phyloP scores from a whole-genome alignment of 2,888 invertebrate species.

The Mayetiola destructor region DNA sequence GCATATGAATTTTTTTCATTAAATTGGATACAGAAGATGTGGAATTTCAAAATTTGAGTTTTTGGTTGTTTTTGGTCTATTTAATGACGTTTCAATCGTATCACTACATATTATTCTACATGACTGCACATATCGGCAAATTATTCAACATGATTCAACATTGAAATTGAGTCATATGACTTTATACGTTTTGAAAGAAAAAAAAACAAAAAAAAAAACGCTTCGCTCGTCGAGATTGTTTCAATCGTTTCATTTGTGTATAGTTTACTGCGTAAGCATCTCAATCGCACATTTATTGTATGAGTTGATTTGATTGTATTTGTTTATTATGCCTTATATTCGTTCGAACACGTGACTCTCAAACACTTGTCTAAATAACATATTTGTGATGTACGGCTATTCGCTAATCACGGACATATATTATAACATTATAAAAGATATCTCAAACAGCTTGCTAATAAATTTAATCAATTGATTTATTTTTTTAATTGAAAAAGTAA shows the following conservation, averaged over 20 bases:
- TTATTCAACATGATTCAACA: background rate
- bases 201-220: no score
- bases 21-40: background rate
- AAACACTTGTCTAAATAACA: background rate
- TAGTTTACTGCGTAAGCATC: background rate
- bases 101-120: background rate
- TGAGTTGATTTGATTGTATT: background rate
- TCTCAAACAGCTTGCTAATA: no score
- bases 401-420: background rate
- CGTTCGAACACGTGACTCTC: conserved; percentile 8
- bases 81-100: background rate
- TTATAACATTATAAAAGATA: background rate
- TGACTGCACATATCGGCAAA: no score
- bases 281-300: background rate
- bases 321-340: background rate
- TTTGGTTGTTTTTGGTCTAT: background rate
- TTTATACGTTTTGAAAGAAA: background rate
- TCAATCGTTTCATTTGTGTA: background rate
- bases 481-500: background rate
- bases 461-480: no score
- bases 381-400: background rate
- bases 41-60: background rate
- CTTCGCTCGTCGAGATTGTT: no score
- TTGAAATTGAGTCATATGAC: conserved; percentile 11
- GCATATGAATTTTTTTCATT: background rate